Percentiles rank a stretch among this genome's conserved stretches.
These are phyloP conservation scores for Pteronotus mesoamericanus DNA, from an alignment of 2,797 vertebrate genomes.

Conservation along the genomic window DNA sequence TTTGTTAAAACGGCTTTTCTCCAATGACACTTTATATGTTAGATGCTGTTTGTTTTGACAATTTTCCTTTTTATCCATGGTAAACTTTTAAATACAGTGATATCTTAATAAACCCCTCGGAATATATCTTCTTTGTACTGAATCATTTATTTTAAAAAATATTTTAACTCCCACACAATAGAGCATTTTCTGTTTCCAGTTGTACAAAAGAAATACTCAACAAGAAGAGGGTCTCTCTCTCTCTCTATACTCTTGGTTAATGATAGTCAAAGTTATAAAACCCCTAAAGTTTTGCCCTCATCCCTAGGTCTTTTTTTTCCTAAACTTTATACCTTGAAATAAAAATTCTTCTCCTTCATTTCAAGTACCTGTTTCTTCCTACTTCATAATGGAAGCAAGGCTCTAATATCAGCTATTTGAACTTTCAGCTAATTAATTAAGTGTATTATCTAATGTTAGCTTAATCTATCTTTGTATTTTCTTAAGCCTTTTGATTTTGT, in stretches of 20 bases:
- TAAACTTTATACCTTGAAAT: background rate
- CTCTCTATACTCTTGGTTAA: background rate
- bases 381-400: background rate
- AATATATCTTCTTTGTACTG: background rate
- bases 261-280: background rate
- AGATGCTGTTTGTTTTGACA: background rate
- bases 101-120: background rate
- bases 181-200: background rate
- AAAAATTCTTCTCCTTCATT: background rate
- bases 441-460: background rate
- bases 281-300: background rate
- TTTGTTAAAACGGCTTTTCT: slow-evolving; percentile 44
- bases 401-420: background rate
- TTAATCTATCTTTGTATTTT: background rate
- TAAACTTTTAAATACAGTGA: slow-evolving; percentile 1
- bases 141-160: background rate
- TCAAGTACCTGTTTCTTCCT: background rate
- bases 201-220: background rate
- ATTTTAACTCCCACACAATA: slow-evolving; percentile 7
- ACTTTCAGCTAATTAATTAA: background rate
- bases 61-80: background rate
- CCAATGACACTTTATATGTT: background rate
- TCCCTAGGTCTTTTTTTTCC: background rate
- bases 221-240: background rate
- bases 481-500: background rate